Percentiles rank a stretch among this genome's conserved stretches.
Evolutionary conservation across 2,797 vertebrate species (phyloP).

Genomic region (Prunella strophiata): DNA sequence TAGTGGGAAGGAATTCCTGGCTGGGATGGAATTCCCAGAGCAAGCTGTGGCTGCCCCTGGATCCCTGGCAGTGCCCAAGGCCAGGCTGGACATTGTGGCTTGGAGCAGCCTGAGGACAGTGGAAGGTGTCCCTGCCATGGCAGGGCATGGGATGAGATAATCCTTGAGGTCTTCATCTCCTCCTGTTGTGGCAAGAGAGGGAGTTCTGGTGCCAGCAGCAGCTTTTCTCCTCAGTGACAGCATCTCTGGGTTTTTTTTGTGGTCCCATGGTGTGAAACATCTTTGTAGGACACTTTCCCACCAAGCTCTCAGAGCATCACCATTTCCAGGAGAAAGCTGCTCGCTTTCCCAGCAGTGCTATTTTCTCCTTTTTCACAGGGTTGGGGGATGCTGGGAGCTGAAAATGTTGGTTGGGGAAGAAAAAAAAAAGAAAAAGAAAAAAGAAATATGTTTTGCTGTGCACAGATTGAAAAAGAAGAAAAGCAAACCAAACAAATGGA

Average conservation of each 20-base stretch:
- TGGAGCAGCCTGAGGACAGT: accelerated
- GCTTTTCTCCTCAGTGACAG: neutral
- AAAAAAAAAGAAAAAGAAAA: neutral
- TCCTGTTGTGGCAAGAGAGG: neutral
- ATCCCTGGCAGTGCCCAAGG: neutral
- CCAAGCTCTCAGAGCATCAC: neutral
- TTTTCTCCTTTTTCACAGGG: slow-evolving; percentile 25
- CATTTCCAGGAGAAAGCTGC: slow-evolving; percentile 23
- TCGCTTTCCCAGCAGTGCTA: slow-evolving; percentile 31
- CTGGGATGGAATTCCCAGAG: neutral
- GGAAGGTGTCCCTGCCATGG: neutral
- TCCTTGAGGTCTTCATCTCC: neutral
- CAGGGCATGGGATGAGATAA: neutral
- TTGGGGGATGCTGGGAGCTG: neutral
- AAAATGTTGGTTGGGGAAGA: neutral
- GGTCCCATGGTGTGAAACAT: neutral
- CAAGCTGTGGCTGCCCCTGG: neutral
- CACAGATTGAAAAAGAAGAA: neutral
- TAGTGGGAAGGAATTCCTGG: neutral
- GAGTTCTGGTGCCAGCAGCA: neutral
- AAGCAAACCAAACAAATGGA: slow-evolving; percentile 32
- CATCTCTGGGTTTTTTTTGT: neutral
- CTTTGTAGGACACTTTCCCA: neutral
- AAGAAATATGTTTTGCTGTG: slow-evolving; percentile 1
- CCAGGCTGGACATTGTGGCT: accelerated